These are phyloP conservation scores for Eucriotettix oculatus DNA, from an alignment of 2,888 invertebrate species.

Conservation along the genomic window DNA sequence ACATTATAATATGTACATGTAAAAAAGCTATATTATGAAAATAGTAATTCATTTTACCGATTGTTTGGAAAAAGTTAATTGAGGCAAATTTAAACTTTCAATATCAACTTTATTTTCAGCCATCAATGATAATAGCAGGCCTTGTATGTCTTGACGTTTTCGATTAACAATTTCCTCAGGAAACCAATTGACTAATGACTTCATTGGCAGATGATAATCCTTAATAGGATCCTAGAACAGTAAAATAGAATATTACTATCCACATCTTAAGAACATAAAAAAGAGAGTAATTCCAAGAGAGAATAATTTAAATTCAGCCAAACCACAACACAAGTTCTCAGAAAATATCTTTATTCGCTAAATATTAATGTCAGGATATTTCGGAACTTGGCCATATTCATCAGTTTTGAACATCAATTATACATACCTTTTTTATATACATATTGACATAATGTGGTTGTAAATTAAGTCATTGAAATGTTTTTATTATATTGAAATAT, in stretches of 20 bases:
- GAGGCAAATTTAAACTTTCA: constrained; percentile 37
- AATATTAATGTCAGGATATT: too few species aligned
- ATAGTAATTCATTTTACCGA: too few species aligned
- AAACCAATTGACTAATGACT: constrained; percentile 72
- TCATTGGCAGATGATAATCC: constrained; percentile 70
- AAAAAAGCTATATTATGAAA: too few species aligned
- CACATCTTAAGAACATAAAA: background rate
- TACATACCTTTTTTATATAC: too few species aligned
- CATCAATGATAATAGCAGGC: constrained; percentile 58
- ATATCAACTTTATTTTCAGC: constrained; percentile 50
- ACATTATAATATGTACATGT: too few species aligned
- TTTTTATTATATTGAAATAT: too few species aligned
- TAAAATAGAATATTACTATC: constrained; percentile 3
- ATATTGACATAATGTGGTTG: too few species aligned
- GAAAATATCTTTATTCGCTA: too few species aligned
- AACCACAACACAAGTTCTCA: too few species aligned
- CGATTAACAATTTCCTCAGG: constrained; percentile 63
- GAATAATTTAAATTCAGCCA: background rate
- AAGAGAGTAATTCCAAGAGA: background rate
- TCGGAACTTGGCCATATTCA: too few species aligned
- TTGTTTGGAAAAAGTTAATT: constrained; percentile 6
- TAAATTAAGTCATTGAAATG: too few species aligned
- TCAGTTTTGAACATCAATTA: too few species aligned
- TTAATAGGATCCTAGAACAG: constrained; percentile 57
- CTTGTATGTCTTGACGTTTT: constrained; percentile 75